Percentiles rank a stretch among this genome's conserved stretches.
These are phyloP conservation scores for Pteronura brasiliensis DNA, from an alignment of 2,113 vertebrate species.

Conservation along the genomic window DNA sequence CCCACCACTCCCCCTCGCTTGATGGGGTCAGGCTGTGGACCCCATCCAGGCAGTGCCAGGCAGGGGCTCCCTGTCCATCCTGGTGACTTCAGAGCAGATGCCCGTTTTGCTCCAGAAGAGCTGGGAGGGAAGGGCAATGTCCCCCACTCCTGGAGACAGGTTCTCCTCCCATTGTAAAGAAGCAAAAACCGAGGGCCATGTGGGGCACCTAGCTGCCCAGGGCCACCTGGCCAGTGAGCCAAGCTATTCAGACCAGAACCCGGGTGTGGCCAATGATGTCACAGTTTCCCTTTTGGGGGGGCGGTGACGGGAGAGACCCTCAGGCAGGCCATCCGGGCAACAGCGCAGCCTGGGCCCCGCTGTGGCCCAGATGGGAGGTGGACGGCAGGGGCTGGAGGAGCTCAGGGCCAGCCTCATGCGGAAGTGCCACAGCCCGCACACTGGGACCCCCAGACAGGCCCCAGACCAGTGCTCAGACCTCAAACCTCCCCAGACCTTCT, in stretches of 20 bases:
- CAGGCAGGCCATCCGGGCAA: background rate
- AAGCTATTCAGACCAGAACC: background rate
- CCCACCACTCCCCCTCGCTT: background rate
- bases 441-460: background rate
- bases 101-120: background rate
- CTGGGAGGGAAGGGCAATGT: background rate
- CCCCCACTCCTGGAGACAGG: accelerated
- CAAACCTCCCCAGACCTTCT: background rate
- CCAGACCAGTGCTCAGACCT: background rate
- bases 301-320: background rate
- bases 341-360: too few species aligned
- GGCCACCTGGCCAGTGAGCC: background rate
- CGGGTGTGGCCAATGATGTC: background rate
- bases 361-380: background rate
- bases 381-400: background rate
- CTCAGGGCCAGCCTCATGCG: background rate
- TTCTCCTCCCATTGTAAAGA: background rate
- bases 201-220: background rate
- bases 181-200: background rate
- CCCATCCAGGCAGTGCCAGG: background rate
- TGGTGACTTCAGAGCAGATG: background rate
- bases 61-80: background rate
- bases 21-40: background rate
- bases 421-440: accelerated
- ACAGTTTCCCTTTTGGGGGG: background rate